Evolutionary conservation across 2,113 vertebrate genomes (phyloP), one percentile per base, ranked within the genome.

Genomic region (Blennius ocellaris): DNA sequence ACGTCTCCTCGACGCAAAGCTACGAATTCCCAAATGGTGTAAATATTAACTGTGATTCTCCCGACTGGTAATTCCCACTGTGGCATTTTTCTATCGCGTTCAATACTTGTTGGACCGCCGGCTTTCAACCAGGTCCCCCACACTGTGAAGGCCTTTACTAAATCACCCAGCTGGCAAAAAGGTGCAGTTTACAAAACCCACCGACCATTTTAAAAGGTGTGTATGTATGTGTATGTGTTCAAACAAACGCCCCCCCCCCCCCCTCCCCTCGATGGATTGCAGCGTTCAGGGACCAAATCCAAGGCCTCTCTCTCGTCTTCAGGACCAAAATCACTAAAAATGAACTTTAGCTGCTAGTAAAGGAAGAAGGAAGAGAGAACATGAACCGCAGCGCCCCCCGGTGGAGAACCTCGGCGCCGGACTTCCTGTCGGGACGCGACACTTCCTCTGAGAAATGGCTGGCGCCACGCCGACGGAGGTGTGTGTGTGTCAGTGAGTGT

Each of bases 311-410:
- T 58, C 43, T 66, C 4, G 66, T 56, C 62, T 73, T 67, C 81
- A 74, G 82, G 86, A 87, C 86, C 89, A 87, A 87, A 92, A 82
- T 88, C 73, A 86, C 69, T 77, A 74, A 30, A 30, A 78, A 73
- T 39, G 64, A 81, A 78, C 7, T n/a, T 49, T 70, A 83, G 87
- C 86, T 89, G 85, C 90, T 86, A 84, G 63, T 17, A 68, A 64
- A 43, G 37, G 48, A 71, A 55, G 37, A 40, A 72, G 71, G 59
- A 73, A 63, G 56, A 62, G 52, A 58, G 70, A n/a, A n/a, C n/a
- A n/a, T n/a, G n/a, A n/a, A n/a, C n/a, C n/a, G 73, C 56, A 66
- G 69, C 70, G 49, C 53, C 79, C n/a, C n/a, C n/a, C n/a, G n/a
- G n/a, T n/a, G n/a, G n/a, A n/a, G n/a, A n/a, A n/a, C n/a, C n/a